Evolutionary conservation across 2,113 vertebrate genomes (phyloP).

Genomic region (Gopherus evgoodei): DNA sequence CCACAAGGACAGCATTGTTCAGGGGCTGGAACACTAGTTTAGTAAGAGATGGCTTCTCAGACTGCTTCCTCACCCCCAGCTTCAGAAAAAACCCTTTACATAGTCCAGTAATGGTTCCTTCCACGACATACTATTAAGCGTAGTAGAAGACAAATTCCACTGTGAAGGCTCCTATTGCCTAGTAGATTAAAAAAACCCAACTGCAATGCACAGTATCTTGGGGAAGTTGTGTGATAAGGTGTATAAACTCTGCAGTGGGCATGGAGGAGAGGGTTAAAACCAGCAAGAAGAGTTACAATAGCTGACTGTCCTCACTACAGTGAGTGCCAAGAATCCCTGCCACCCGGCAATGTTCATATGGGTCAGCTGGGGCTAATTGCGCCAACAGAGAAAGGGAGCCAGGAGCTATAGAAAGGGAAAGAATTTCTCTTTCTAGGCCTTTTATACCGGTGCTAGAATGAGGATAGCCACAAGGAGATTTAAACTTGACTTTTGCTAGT

Average conservation of each 20-base stretch:
- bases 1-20: neutral
- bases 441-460: conserved; percentile 26
- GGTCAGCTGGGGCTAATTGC: conserved; percentile 53
- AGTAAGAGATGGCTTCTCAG: neutral
- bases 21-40: neutral
- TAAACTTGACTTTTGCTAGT: conserved; percentile 35
- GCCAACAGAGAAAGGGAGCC: conserved; percentile 44
- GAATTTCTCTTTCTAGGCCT: conserved; percentile 41
- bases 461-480: conserved; percentile 59
- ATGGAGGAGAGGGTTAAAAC: conserved; percentile 48
- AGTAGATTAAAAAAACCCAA: neutral
- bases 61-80: rapidly evolving
- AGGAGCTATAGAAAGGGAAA: conserved; percentile 69
- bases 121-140: neutral
- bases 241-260: conserved; percentile 1
- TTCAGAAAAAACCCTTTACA: neutral
- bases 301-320: conserved; percentile 39
- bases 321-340: neutral
- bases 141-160: neutral
- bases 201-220: neutral
- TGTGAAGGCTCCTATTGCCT: neutral
- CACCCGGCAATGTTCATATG: conserved; percentile 49
- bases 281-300: conserved; percentile 7
- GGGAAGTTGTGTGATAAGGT: neutral
- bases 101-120: neutral